Percentiles rank a stretch among this genome's conserved stretches.
These are phyloP conservation scores for Drosophila picticornis DNA, from an alignment of 2,888 invertebrate species.

Conservation along the genomic window DNA sequence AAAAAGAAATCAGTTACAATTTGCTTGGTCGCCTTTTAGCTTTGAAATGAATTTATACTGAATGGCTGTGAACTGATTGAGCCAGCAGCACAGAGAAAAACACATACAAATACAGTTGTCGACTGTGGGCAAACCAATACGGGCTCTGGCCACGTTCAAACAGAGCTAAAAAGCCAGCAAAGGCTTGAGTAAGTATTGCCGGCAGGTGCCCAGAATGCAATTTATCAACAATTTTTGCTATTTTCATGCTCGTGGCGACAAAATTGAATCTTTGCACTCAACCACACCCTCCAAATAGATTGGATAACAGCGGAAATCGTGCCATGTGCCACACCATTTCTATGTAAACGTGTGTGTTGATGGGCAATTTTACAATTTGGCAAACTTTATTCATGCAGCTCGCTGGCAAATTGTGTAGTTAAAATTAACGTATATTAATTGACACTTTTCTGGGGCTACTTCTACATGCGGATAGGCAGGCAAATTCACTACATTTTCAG, in stretches of 20 bases:
- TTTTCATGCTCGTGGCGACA: conserved; percentile 58
- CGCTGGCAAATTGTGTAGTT: conserved; percentile 18
- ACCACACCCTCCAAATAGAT: conserved; percentile 3
- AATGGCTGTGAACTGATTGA: conserved; percentile 55
- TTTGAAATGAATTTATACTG: conserved; percentile 71
- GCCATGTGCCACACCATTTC: conserved; percentile 48
- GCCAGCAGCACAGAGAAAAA: conserved; percentile 25
- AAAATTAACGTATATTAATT: background rate
- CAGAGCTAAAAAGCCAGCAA: conserved; percentile 58
- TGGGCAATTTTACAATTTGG: conserved; percentile 52
- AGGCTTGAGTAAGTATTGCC: conserved; percentile 19
- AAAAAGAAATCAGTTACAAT: conserved; percentile 64
- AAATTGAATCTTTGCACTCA: conserved; percentile 60
- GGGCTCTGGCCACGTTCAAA: conserved; percentile 43
- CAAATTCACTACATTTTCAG: background rate
- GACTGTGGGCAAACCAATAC: conserved; percentile 37
- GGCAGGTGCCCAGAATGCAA: conserved; percentile 63
- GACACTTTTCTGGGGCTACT: background rate
- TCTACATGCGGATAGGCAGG: conserved; percentile 2
- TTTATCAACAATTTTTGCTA: conserved; percentile 77
- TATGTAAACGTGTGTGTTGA: conserved; percentile 33
- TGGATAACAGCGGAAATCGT: conserved; percentile 32
- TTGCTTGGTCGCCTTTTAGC: conserved; percentile 59
- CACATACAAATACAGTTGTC: background rate
- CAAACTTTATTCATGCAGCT: conserved; percentile 24